Conservation (phyloP, 2,113 vertebrate genomes). For the Myotis lucifugus region DNA sequence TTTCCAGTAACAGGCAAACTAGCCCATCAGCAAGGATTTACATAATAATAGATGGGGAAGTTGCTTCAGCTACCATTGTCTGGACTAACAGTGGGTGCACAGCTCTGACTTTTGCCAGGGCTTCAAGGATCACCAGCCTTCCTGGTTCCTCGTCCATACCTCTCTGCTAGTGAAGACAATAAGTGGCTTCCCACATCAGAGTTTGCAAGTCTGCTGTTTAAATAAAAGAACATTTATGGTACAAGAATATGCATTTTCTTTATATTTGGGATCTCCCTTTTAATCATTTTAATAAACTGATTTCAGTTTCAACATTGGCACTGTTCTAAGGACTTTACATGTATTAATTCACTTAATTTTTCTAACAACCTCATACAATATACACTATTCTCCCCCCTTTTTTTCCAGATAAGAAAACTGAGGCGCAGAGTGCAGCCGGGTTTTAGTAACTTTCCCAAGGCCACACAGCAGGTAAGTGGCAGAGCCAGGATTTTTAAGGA, state of each 20-base stretch:
- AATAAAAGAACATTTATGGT: not conserved
- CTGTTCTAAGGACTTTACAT: not conserved
- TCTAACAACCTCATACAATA: not conserved
- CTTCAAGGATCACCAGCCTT: too few species aligned
- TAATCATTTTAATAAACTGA: not conserved
- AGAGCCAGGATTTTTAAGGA: not conserved
- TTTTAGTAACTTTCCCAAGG: not conserved
- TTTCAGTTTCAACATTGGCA: not conserved
- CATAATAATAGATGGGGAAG: too few species aligned
- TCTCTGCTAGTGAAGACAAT: too few species aligned
- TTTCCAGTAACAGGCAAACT: too few species aligned
- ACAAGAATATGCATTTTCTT: not conserved
- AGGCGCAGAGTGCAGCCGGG: not conserved
- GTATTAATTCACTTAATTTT: not conserved
- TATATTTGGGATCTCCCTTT: not conserved
- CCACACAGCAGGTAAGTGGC: not conserved
- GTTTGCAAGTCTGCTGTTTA: not conserved
- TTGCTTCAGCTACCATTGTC: too few species aligned
- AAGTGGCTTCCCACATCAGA: not conserved
- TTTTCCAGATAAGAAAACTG: not conserved
- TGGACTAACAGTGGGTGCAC: too few species aligned
- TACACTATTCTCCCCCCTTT: not conserved
- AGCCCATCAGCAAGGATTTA: too few species aligned
- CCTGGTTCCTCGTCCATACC: too few species aligned
- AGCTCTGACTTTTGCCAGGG: too few species aligned